A percentile compares a stretch with the other conserved stretches of the same genome.
Conservation (phyloP, 2,797 vertebrate genomes). For the Limnodromus scolopaceus region DNA sequence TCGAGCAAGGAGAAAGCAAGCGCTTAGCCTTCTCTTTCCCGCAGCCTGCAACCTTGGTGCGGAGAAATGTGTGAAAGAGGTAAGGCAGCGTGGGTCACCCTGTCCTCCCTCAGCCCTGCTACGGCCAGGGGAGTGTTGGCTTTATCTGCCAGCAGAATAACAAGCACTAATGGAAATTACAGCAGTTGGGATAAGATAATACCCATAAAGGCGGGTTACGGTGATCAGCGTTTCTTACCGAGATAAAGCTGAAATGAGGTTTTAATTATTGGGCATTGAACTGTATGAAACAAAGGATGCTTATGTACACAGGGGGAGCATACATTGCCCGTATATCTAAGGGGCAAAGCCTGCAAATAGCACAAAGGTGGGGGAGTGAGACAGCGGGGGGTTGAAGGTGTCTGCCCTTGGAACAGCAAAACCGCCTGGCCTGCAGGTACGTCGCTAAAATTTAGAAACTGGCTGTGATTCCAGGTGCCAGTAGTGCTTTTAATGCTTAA, state of each 20-base stretch:
- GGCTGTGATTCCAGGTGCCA: constrained; percentile 17
- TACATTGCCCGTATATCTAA: accelerated
- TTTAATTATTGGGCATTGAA: background rate
- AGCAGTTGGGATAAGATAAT: constrained; percentile 26
- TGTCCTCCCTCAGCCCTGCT: background rate
- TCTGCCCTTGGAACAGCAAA: constrained; percentile 8
- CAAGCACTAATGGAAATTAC: background rate
- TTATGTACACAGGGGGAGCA: background rate
- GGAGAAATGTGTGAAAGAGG: background rate
- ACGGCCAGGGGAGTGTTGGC: background rate
- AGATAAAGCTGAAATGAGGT: constrained; percentile 19
- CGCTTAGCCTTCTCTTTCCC: background rate
- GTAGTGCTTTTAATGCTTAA: constrained; percentile 7
- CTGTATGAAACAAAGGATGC: background rate
- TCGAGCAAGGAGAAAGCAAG: background rate
- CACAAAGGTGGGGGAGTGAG: accelerated
- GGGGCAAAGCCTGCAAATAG: background rate
- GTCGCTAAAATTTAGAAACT: background rate
- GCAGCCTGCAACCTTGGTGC: background rate
- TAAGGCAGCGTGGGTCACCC: background rate
- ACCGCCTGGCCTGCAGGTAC: background rate
- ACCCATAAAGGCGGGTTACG: background rate
- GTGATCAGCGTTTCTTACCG: background rate
- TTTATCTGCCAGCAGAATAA: background rate
- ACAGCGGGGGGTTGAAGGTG: accelerated